Evolutionary conservation across 2,797 vertebrate species (phyloP).

Genomic region (Esox lucius): DNA sequence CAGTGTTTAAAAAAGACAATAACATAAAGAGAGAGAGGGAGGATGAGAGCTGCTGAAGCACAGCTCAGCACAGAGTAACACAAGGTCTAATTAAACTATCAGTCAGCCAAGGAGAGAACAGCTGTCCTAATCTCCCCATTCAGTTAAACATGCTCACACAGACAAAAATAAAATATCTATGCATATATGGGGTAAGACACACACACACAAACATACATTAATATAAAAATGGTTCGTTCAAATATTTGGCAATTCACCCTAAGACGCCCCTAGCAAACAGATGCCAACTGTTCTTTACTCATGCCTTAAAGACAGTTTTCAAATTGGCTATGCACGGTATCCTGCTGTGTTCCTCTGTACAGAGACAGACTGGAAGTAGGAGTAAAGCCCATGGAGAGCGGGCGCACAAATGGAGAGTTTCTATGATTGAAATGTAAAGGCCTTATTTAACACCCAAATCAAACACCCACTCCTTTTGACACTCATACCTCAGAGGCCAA

Average conservation of each 20-base stretch:
- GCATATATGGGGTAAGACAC: constrained; percentile 12
- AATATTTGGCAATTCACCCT: constrained; percentile 40
- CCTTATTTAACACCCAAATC: constrained; percentile 43
- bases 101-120: constrained; percentile 67
- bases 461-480: not conserved
- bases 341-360: constrained; percentile 15
- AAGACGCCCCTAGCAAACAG: constrained; percentile 58
- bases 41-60: constrained; percentile 31
- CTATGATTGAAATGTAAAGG: constrained; percentile 64
- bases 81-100: constrained; percentile 65
- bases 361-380: constrained; percentile 58
- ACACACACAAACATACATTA: constrained; percentile 30
- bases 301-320: constrained; percentile 37
- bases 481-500: not conserved
- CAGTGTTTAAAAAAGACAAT: constrained; percentile 43
- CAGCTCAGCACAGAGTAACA: not conserved
- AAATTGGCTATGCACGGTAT: constrained; percentile 24
- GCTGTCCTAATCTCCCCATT: constrained; percentile 61
- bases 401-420: constrained; percentile 59
- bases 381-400: constrained; percentile 58
- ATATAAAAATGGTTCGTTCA: constrained; percentile 48
- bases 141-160: constrained; percentile 20
- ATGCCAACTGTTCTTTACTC: constrained; percentile 45
- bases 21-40: constrained; percentile 21
- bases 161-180: constrained; percentile 31